Percentiles rank a stretch among this genome's conserved stretches.
phyloP scores from a whole-genome alignment of 2,113 vertebrate genomes.

The Lynx canadensis region DNA sequence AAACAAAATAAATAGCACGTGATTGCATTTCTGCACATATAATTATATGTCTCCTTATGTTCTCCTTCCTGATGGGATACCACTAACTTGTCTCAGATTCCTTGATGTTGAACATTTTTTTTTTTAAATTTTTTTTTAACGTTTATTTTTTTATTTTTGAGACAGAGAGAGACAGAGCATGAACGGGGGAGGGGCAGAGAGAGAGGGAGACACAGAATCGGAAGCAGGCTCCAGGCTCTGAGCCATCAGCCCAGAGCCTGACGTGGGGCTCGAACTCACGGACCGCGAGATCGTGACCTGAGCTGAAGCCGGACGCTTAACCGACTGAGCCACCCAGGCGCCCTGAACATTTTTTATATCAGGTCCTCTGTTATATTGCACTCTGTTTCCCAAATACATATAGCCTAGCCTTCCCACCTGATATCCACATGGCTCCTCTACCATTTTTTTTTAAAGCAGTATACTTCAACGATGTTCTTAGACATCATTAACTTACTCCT shows the following conservation, averaged over 20 bases:
- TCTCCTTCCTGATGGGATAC: not conserved
- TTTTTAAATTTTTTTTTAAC: too few species aligned
- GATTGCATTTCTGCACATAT: not conserved
- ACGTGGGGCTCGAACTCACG: too few species aligned
- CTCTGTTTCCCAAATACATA: not conserved
- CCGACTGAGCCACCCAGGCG: too few species aligned
- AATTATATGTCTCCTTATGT: not conserved
- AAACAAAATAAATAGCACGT: not conserved
- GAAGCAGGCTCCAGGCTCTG: too few species aligned
- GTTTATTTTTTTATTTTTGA: too few species aligned
- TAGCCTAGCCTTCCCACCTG: not conserved
- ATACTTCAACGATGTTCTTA: not conserved
- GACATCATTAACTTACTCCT: not conserved
- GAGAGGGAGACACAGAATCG: too few species aligned
- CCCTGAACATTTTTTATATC: not conserved
- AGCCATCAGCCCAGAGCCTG: too few species aligned
- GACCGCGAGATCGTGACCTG: too few species aligned
- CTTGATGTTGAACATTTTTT: not conserved
- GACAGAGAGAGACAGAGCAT: too few species aligned
- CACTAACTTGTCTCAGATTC: not conserved
- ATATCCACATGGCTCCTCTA: not conserved
- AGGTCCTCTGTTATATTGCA: not conserved
- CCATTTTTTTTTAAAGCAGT: not conserved
- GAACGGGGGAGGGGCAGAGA: too few species aligned
- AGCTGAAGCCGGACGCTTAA: too few species aligned